Evolutionary conservation across 2,888 invertebrate species (phyloP).

Genomic region (Acholoe squamosa): DNA sequence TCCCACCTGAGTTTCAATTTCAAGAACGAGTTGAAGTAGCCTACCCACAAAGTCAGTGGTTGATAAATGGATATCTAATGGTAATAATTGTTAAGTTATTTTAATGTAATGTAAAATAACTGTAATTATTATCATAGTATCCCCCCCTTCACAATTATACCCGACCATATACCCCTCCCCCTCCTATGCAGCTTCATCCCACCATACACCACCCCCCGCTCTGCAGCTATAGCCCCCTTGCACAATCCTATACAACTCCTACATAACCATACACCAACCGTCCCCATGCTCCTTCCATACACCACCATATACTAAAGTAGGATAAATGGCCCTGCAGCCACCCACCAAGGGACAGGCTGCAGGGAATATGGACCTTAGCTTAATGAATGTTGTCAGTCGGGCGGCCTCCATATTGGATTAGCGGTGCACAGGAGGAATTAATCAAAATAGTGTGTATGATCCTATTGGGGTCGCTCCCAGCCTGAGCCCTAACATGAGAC

Average conservation of each 20-base stretch:
- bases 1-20: too few relatives aligned
- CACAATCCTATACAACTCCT: not conserved
- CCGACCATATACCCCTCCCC: too few relatives aligned
- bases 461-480: not conserved
- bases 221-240: not conserved
- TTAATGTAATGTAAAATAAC: too few relatives aligned
- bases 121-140: too few relatives aligned
- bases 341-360: not conserved
- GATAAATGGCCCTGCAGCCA: not conserved
- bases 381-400: constrained; percentile 10
- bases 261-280: not conserved
- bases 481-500: too few relatives aligned
- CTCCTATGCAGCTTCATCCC: too few relatives aligned
- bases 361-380: not conserved
- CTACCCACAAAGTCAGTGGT: too few relatives aligned
- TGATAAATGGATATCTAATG: too few relatives aligned
- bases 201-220: too few relatives aligned
- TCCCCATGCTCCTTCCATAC: not conserved
- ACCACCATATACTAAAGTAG: not conserved
- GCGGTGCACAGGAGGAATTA: not conserved
- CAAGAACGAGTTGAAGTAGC: too few relatives aligned
- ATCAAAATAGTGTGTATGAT: constrained; percentile 10
- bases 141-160: too few relatives aligned
- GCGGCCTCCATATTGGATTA: not conserved
- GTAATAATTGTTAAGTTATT: too few relatives aligned